Evolutionary conservation across 1,140 invertebrate species (phyloP).

Genomic region (Ganaspis sp.): DNA sequence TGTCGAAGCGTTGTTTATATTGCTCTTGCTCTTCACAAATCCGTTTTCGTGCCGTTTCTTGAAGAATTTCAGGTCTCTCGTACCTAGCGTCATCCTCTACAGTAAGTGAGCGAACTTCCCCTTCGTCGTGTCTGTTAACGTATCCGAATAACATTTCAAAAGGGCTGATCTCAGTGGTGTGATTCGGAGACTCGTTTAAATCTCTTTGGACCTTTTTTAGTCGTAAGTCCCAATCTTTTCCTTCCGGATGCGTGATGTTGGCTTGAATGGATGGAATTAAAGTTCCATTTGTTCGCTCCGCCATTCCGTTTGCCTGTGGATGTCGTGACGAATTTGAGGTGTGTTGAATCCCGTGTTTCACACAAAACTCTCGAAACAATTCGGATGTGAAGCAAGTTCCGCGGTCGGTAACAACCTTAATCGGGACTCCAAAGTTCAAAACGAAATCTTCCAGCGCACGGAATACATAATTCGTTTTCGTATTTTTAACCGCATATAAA

Average conservation of each 20-base stretch:
- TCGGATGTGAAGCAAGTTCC: constrained; percentile 61
- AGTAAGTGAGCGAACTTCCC: constrained; percentile 11
- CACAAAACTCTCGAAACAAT: constrained; percentile 53
- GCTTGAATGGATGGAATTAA: constrained; percentile 40
- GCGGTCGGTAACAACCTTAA: constrained; percentile 51
- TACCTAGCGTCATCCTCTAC: neutral
- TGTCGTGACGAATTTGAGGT: constrained; percentile 58
- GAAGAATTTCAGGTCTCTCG: too few species aligned
- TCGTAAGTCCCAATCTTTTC: constrained; percentile 37
- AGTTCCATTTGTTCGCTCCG: constrained; percentile 49
- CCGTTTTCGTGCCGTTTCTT: too few species aligned
- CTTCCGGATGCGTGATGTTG: constrained; percentile 11
- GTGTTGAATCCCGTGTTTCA: constrained; percentile 54
- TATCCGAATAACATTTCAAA: constrained; percentile 47
- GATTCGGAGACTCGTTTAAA: constrained; percentile 38
- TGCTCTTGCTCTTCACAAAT: constrained; percentile 12
- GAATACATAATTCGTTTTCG: neutral
- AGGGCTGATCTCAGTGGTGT: constrained; percentile 39
- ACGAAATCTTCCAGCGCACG: neutral
- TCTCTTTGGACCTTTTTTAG: constrained; percentile 42
- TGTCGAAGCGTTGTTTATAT: constrained; percentile 40
- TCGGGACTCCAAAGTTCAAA: neutral
- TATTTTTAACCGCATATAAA: neutral
- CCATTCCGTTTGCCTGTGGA: constrained; percentile 59
- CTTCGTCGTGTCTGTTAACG: constrained; percentile 23